Conservation (phyloP, 2,113 vertebrate genomes). For the Gymnocephalus cernua region DNA sequence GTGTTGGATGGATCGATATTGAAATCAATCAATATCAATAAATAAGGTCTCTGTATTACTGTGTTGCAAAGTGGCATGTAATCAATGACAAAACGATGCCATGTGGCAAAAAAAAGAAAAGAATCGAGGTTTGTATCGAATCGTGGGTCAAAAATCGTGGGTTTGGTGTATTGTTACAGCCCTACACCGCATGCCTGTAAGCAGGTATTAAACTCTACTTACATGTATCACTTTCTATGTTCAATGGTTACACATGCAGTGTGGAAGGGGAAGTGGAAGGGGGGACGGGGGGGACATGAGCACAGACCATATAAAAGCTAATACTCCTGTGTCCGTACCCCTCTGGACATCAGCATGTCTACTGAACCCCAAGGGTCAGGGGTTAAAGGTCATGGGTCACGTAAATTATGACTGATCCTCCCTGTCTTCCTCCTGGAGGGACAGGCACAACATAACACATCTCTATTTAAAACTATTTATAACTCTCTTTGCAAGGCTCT, state of each 20-base stretch:
- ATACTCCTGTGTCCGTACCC: slow-evolving; percentile 31
- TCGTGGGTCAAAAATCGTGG: too few relatives aligned
- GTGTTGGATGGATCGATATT: too few relatives aligned
- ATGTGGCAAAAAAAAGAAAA: too few relatives aligned
- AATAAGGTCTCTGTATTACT: too few relatives aligned
- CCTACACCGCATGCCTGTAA: background rate
- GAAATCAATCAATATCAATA: too few relatives aligned
- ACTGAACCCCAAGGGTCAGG: slow-evolving; percentile 39
- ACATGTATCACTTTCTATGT: slow-evolving; percentile 29
- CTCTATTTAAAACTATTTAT: slow-evolving; percentile 64
- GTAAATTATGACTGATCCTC: slow-evolving; percentile 59
- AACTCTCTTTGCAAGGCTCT: slow-evolving; percentile 33
- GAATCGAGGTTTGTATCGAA: too few relatives aligned
- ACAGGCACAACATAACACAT: slow-evolving; percentile 44
- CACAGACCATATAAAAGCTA: slow-evolving; percentile 47
- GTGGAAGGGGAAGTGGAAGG: slow-evolving; percentile 45
- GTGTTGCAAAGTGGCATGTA: too few relatives aligned
- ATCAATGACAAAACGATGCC: too few relatives aligned
- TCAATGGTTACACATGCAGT: slow-evolving; percentile 26
- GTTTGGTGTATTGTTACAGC: too few relatives aligned
- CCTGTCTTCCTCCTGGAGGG: slow-evolving; percentile 46
- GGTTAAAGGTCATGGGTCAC: slow-evolving; percentile 59
- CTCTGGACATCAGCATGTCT: slow-evolving; percentile 74
- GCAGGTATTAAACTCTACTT: slow-evolving; percentile 14
- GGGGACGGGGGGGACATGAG: slow-evolving; percentile 26